These are phyloP conservation scores for Sturnira hondurensis DNA, from an alignment of 2,113 vertebrate species.

Conservation along the genomic window DNA sequence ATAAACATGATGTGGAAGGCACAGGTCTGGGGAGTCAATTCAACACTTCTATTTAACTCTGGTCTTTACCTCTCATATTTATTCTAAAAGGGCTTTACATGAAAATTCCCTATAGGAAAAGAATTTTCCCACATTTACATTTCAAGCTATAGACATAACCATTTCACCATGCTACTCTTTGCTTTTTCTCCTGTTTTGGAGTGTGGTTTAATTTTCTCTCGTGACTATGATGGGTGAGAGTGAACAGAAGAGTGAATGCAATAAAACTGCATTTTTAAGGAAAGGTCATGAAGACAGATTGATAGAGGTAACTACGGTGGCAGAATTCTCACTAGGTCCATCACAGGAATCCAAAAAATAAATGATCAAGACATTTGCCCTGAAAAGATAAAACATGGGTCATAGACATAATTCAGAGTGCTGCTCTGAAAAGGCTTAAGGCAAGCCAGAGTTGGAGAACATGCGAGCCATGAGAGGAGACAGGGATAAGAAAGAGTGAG, in stretches of 20 bases:
- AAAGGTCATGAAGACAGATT: background rate
- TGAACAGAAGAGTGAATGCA: slow-evolving; percentile 21
- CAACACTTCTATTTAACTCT: slow-evolving; percentile 52
- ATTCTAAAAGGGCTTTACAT: slow-evolving; percentile 26
- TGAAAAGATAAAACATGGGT: background rate
- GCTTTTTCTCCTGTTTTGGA: slow-evolving; percentile 12
- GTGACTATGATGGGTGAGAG: slow-evolving; percentile 50
- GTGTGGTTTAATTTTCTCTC: slow-evolving; percentile 55
- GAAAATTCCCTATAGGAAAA: slow-evolving; percentile 49
- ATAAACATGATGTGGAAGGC: slow-evolving; percentile 60
- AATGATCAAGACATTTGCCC: background rate
- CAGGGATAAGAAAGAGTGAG: background rate
- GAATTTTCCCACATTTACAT: slow-evolving; percentile 47
- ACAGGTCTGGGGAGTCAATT: slow-evolving; percentile 49
- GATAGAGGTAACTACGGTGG: slow-evolving; percentile 29
- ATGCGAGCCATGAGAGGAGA: background rate
- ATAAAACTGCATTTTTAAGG: slow-evolving; percentile 33
- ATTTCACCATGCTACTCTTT: slow-evolving; percentile 37
- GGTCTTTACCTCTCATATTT: slow-evolving; percentile 53
- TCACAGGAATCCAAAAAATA: slow-evolving; percentile 30
- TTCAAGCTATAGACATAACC: slow-evolving; percentile 40
- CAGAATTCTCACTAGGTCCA: background rate
- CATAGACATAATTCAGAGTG: background rate
- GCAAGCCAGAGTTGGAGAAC: background rate
- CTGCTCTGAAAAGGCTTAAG: background rate